phyloP scores from a whole-genome alignment of 2,888 invertebrate species.

The Zele albiditarsus region DNA sequence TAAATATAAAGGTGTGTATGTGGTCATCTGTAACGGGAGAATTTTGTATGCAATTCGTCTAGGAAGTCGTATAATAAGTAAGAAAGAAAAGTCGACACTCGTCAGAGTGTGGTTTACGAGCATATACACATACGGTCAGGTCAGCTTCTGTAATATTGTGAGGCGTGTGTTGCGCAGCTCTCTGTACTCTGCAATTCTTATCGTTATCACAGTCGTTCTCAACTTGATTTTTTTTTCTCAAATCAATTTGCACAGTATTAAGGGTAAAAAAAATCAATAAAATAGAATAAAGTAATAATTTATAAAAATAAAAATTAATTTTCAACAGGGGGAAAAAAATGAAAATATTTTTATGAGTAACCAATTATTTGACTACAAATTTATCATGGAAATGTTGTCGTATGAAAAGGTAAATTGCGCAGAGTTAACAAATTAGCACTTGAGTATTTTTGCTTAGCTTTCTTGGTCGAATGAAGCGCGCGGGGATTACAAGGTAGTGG shows the following conservation, averaged over 20 bases:
- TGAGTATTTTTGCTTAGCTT: constrained; percentile 54
- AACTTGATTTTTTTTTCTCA: constrained; percentile 38
- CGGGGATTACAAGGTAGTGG: constrained; percentile 5
- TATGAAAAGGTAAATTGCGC: constrained; percentile 35
- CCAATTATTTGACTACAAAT: neutral
- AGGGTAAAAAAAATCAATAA: neutral
- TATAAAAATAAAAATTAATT: neutral
- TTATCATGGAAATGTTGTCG: neutral
- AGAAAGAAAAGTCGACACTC: constrained; percentile 17
- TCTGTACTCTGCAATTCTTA: constrained; percentile 47
- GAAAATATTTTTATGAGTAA: constrained; percentile 14
- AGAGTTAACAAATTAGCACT: constrained; percentile 54
- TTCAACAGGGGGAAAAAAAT: neutral
- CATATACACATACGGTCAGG: constrained; percentile 9
- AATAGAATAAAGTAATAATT: constrained; percentile 9
- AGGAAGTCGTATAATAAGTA: neutral
- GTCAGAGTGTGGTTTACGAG: constrained; percentile 34
- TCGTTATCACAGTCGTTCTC: constrained; percentile 63
- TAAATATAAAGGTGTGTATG: neutral
- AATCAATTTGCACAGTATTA: constrained; percentile 9
- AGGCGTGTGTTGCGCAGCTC: constrained; percentile 27
- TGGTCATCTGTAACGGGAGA: neutral
- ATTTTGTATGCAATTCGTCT: neutral
- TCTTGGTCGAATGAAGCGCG: constrained; percentile 34
- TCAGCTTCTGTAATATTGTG: constrained; percentile 42